Conservation (phyloP, 2,888 invertebrate genomes). For the Napeogenes inachia region DNA sequence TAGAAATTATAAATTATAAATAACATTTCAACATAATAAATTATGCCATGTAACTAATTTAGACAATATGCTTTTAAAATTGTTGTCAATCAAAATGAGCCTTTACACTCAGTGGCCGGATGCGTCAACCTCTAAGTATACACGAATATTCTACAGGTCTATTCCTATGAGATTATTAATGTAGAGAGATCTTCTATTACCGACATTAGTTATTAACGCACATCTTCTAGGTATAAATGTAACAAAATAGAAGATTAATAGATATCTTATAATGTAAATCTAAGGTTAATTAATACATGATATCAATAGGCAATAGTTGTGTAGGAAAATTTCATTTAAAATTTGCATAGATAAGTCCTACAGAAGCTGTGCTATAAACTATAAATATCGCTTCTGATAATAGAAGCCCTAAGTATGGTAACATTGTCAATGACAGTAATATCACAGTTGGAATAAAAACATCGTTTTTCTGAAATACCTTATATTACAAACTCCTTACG, state of each 20-base stretch:
- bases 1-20: too few species aligned
- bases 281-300: too few species aligned
- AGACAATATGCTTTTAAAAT: too few species aligned
- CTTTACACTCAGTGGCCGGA: constrained; percentile 31
- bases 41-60: too few species aligned
- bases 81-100: neutral
- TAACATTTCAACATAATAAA: too few species aligned
- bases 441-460: constrained; percentile 7
- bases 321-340: too few species aligned
- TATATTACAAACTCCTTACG: constrained; percentile 37
- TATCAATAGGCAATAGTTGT: too few species aligned
- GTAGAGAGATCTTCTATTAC: constrained; percentile 26
- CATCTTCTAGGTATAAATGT: constrained; percentile 12
- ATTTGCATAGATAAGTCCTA: too few species aligned
- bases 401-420: constrained; percentile 1
- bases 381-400: neutral
- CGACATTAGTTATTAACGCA: constrained; percentile 21
- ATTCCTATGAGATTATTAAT: constrained; percentile 34
- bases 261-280: too few species aligned
- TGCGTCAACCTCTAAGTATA: constrained; percentile 33
- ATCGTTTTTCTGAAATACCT: constrained; percentile 17
- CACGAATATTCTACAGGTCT: constrained; percentile 26
- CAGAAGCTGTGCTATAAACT: too few species aligned
- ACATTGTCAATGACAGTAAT: constrained; percentile 12
- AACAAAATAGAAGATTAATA: constrained; percentile 11